Evolutionary conservation across 2,113 vertebrate genomes (phyloP).

Genomic region (Triplophysa rosa): DNA sequence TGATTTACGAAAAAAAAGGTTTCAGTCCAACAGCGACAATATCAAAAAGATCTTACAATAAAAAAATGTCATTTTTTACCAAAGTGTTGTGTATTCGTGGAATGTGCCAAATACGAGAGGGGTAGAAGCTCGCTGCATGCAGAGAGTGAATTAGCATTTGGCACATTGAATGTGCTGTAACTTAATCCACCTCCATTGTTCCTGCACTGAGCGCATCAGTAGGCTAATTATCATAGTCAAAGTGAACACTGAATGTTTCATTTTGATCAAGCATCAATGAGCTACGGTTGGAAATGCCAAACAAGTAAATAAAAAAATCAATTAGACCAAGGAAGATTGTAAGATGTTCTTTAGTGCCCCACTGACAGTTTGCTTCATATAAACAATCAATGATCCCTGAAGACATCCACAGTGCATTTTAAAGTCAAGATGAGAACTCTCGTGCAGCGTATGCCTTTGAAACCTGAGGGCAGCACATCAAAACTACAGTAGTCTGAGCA

Average conservation of each 20-base stretch:
- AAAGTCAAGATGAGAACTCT: slow-evolving; percentile 3
- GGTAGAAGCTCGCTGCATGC: too few species aligned
- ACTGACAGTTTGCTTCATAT: slow-evolving; percentile 11
- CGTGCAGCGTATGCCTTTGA: slow-evolving; percentile 1
- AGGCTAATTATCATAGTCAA: slow-evolving; percentile 1
- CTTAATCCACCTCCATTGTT: slow-evolving; percentile 23
- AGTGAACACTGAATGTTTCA: not conserved
- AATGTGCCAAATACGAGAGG: too few species aligned
- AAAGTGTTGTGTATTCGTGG: too few species aligned
- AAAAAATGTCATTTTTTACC: too few species aligned
- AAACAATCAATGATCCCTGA: slow-evolving; percentile 22
- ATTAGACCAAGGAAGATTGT: slow-evolving; percentile 5
- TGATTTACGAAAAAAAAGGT: too few species aligned
- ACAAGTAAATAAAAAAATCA: not conserved
- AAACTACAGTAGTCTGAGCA: not conserved
- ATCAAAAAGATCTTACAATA: too few species aligned
- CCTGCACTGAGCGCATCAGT: not conserved
- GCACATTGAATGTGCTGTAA: not conserved
- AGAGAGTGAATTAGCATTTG: slow-evolving; percentile 1
- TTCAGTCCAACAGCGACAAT: too few species aligned
- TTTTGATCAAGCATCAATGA: slow-evolving; percentile 1
- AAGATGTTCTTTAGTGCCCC: slow-evolving; percentile 8
- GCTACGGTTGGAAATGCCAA: not conserved
- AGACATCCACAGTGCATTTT: slow-evolving; percentile 9
- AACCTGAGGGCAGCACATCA: not conserved